A percentile compares a stretch with the other conserved stretches of the same genome.
Conservation (phyloP, 2,888 invertebrate genomes). For the Eudemis profundana region DNA sequence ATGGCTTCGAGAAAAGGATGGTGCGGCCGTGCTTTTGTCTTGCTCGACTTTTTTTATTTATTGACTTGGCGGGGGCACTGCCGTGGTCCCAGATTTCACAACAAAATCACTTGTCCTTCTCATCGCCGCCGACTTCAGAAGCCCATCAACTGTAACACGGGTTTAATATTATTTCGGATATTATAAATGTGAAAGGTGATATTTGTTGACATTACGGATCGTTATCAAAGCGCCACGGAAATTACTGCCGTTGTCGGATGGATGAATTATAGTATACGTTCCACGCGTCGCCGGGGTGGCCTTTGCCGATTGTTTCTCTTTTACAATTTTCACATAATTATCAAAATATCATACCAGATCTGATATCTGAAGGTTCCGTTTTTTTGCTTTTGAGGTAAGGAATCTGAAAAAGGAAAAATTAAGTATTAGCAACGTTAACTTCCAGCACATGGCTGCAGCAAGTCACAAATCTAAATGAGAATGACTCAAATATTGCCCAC, state of each 20-base stretch:
- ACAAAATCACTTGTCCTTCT: no score
- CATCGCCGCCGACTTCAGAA: no score
- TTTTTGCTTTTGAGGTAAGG: neutral
- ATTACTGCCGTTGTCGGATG: slow-evolving; percentile 64
- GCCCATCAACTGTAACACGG: neutral
- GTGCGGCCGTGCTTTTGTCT: no score
- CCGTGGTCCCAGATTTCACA: no score
- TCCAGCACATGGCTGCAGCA: no score
- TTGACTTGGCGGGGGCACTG: no score
- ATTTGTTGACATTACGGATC: slow-evolving; percentile 44
- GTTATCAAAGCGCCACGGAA: slow-evolving; percentile 52
- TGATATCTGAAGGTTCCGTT: neutral
- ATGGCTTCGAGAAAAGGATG: no score
- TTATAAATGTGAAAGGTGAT: slow-evolving; percentile 41
- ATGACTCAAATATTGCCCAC: neutral
- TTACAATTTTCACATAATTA: slow-evolving; percentile 2
- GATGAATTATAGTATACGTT: slow-evolving; percentile 66
- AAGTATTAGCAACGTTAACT: no score
- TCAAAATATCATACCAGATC: neutral
- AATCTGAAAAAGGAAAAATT: no score
- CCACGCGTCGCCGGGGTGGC: slow-evolving; percentile 48
- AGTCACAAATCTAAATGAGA: no score
- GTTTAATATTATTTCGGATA: slow-evolving; percentile 31
- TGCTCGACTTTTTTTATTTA: no score
- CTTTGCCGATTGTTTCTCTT: slow-evolving; percentile 8